Percentiles rank a stretch among this genome's conserved stretches.
phyloP scores from a whole-genome alignment of 2,113 vertebrate genomes.

The Misgurnus mizolepis region DNA sequence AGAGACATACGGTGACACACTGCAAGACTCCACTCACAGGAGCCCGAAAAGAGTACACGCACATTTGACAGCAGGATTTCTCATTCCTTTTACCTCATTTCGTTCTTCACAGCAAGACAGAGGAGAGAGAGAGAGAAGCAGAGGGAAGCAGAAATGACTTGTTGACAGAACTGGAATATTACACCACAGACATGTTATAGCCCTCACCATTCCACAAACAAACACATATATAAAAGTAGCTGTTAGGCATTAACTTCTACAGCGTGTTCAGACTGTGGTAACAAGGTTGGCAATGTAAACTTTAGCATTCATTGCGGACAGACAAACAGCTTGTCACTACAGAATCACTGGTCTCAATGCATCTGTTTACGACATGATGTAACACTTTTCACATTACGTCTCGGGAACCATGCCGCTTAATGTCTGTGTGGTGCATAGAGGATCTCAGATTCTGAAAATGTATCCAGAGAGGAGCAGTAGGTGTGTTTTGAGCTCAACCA shows the following conservation, averaged over 20 bases:
- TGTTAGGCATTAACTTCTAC: not conserved
- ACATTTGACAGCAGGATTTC: conserved; percentile 31
- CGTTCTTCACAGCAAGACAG: conserved; percentile 8
- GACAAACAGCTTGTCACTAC: too few species aligned
- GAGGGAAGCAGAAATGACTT: conserved; percentile 22
- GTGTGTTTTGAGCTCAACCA: conserved; percentile 26
- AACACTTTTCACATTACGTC: not conserved
- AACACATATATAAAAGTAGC: not conserved
- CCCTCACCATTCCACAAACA: not conserved
- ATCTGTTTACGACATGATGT: too few species aligned
- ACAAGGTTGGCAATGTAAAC: not conserved
- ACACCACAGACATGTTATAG: not conserved
- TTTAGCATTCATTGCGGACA: too few species aligned
- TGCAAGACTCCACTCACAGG: conserved; percentile 12
- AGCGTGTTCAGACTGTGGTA: not conserved
- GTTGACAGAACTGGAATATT: conserved; percentile 9
- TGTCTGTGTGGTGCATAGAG: not conserved
- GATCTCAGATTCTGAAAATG: conserved; percentile 7
- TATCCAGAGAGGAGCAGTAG: conserved; percentile 14
- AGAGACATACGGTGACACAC: conserved; percentile 20
- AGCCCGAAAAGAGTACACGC: not conserved
- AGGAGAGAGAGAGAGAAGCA: not conserved
- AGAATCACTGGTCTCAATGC: too few species aligned
- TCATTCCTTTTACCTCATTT: conserved; percentile 11
- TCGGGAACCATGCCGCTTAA: not conserved